A percentile compares a stretch with the other conserved stretches of the same genome.
Evolutionary conservation across 2,888 invertebrate genomes (phyloP).

Genomic region (Conus canariensis): DNA sequence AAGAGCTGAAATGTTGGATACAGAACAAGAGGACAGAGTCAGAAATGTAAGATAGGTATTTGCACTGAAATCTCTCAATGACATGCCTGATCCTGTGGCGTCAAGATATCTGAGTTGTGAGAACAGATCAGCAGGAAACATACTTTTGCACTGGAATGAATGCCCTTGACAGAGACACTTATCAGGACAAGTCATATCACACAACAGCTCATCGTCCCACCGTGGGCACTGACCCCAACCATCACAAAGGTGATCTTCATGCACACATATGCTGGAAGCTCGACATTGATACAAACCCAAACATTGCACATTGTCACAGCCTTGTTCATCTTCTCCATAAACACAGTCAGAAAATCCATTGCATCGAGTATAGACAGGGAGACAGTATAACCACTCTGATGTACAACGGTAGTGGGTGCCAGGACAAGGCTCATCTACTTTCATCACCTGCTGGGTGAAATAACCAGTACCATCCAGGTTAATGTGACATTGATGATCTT

Average conservation of each 20-base stretch:
- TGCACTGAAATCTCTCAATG: neutral
- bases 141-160: neutral
- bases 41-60: neutral
- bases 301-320: neutral
- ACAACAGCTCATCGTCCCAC: neutral
- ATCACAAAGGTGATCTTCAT: constrained; percentile 3
- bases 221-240: constrained; percentile 20
- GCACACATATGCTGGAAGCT: neutral
- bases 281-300: neutral
- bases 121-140: neutral
- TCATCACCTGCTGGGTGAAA: constrained; percentile 6
- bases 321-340: constrained; percentile 10
- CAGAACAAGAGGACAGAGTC: neutral
- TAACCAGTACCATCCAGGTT: constrained; percentile 10
- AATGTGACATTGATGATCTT: neutral
- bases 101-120: neutral
- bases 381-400: neutral
- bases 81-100: neutral
- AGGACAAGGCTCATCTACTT: neutral
- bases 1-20: neutral
- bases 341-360: constrained; percentile 21
- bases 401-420: neutral
- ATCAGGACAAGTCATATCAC: neutral
- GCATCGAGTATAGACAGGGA: constrained; percentile 6
- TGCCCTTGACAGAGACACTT: neutral